These are phyloP conservation scores for Hemichromis elongatus DNA, from an alignment of 2,113 vertebrate genomes.

Conservation along the genomic window DNA sequence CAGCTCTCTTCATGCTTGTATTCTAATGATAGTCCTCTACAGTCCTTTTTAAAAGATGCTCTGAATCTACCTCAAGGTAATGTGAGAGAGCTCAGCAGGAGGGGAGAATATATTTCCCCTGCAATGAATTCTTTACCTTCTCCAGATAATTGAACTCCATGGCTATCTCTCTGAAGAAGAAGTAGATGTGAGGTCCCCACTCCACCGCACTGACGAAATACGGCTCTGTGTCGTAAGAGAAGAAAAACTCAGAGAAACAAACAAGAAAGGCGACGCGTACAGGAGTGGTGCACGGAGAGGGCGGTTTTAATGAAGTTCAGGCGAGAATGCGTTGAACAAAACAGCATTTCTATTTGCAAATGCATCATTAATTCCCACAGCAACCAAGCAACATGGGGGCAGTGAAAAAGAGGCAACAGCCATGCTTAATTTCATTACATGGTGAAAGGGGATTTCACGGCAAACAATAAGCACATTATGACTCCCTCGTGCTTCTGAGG, in stretches of 20 bases:
- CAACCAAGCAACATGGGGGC: slow-evolving; percentile 21
- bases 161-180: slow-evolving; percentile 98
- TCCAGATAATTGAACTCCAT: slow-evolving; percentile 98
- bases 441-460: slow-evolving; percentile 57
- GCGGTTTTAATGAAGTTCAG: background rate
- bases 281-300: background rate
- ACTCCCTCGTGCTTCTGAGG: slow-evolving; percentile 19
- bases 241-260: background rate
- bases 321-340: background rate
- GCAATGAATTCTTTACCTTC: slow-evolving; percentile 77
- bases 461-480: slow-evolving; percentile 50
- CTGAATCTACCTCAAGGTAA: background rate
- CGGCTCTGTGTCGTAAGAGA: slow-evolving; percentile 73
- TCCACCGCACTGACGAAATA: slow-evolving; percentile 92
- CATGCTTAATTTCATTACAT: slow-evolving; percentile 58
- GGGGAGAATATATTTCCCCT: background rate
- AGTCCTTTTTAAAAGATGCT: background rate
- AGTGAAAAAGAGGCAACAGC: slow-evolving; percentile 18
- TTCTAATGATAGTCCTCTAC: background rate
- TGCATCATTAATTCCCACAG: slow-evolving; percentile 22
- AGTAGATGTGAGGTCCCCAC: slow-evolving; percentile 92
- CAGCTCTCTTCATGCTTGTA: background rate
- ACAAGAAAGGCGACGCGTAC: background rate
- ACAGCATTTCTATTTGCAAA: slow-evolving; percentile 5
- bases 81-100: background rate